These are phyloP conservation scores for Anas capensis DNA, from an alignment of 2,797 vertebrate genomes.

Conservation along the genomic window DNA sequence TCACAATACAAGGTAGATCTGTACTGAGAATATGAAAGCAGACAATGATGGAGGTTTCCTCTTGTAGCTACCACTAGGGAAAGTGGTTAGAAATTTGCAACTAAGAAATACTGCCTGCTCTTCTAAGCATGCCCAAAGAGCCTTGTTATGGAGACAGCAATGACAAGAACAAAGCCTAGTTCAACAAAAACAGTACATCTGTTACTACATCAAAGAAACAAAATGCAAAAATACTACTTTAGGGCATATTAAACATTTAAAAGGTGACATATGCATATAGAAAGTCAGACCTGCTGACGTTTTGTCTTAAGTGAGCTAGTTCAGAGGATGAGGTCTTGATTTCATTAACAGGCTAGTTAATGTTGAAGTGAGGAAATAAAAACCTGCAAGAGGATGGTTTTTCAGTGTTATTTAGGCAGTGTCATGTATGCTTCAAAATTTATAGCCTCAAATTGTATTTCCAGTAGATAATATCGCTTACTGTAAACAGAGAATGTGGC, in stretches of 20 bases:
- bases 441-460: not conserved
- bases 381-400: not conserved
- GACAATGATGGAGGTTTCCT: not conserved
- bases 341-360: constrained; percentile 25
- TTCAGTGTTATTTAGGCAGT: not conserved
- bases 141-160: constrained; percentile 28
- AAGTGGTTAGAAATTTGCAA: constrained; percentile 52
- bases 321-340: constrained; percentile 36
- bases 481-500: not conserved
- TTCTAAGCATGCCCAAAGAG: constrained; percentile 26
- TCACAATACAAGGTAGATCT: not conserved
- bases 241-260: constrained; percentile 75
- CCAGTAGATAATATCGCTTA: not conserved
- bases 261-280: constrained; percentile 58
- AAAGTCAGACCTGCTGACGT: constrained; percentile 64
- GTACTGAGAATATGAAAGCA: constrained; percentile 24
- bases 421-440: not conserved
- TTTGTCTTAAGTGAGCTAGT: constrained; percentile 42
- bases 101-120: constrained; percentile 39
- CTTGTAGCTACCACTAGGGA: constrained; percentile 14
- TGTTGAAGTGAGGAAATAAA: constrained; percentile 25
- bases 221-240: constrained; percentile 71
- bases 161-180: constrained; percentile 24
- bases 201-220: constrained; percentile 71
- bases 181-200: constrained; percentile 62